Evolutionary conservation across 2,888 invertebrate species (phyloP).

Genomic region (Pollenia angustigena): DNA sequence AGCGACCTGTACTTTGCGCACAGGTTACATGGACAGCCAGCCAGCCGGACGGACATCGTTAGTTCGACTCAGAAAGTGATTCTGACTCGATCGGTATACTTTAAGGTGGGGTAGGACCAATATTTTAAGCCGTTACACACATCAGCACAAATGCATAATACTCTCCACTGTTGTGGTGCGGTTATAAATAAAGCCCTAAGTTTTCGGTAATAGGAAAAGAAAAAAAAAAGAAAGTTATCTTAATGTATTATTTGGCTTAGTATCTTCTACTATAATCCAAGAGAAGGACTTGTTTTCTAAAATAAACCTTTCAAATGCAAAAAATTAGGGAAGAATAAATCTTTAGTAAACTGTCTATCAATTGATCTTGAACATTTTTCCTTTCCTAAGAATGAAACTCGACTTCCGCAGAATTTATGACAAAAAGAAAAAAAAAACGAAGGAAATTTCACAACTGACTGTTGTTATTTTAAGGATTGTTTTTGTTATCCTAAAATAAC

Average conservation of each 20-base stretch:
- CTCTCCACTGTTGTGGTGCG: too few species aligned
- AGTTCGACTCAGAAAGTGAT: too few species aligned
- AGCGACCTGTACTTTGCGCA: too few species aligned
- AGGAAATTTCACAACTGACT: slow-evolving; percentile 25
- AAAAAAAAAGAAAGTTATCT: slow-evolving; percentile 26
- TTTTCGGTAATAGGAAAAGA: too few species aligned
- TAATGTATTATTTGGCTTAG: background rate
- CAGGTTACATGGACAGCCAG: too few species aligned
- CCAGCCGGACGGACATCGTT: too few species aligned
- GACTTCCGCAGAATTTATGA: slow-evolving; percentile 59
- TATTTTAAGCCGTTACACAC: too few species aligned
- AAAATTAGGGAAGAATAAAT: background rate
- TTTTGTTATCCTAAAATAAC: slow-evolving; percentile 72
- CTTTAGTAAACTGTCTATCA: slow-evolving; percentile 36
- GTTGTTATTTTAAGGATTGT: slow-evolving; percentile 70
- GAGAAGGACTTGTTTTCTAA: background rate
- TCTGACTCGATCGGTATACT: too few species aligned
- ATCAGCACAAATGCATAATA: too few species aligned
- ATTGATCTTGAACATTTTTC: slow-evolving; percentile 33
- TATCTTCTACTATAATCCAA: slow-evolving; percentile 17
- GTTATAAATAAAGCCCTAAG: too few species aligned
- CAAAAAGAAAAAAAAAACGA: background rate
- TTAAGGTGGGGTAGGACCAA: too few species aligned
- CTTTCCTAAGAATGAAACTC: slow-evolving; percentile 44
- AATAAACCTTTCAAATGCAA: background rate